phyloP scores from a whole-genome alignment of 2,113 vertebrate species.

The Marmota monax region DNA sequence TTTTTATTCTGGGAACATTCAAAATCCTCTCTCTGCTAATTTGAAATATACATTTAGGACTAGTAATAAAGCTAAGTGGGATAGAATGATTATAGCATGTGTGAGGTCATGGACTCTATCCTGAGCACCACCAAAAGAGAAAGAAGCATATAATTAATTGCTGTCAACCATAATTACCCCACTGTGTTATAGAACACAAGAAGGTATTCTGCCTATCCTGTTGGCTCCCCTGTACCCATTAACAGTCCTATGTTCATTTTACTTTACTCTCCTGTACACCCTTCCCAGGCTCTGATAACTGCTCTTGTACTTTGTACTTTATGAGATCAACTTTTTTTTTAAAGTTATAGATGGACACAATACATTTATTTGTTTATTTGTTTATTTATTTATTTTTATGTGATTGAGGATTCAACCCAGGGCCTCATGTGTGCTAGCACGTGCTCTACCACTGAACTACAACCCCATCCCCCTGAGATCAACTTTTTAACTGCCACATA shows the following conservation, averaged over 20 bases:
- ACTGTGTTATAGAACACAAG: neutral
- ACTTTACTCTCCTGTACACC: too few relatives aligned
- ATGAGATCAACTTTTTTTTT: too few relatives aligned
- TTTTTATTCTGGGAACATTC: neutral
- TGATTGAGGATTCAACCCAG: too few relatives aligned
- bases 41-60: neutral
- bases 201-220: neutral
- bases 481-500: neutral
- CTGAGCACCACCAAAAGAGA: neutral
- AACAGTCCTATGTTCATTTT: neutral
- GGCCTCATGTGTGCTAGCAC: too few relatives aligned
- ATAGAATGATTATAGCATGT: neutral
- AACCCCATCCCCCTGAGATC: too few relatives aligned
- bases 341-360: too few relatives aligned
- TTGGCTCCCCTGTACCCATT: neutral
- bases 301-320: neutral
- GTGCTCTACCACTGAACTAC: too few relatives aligned
- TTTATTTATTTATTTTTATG: too few relatives aligned
- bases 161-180: neutral
- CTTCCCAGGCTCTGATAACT: neutral
- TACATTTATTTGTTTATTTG: too few relatives aligned
- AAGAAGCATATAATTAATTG: neutral
- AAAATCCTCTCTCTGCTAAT: neutral
- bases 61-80: neutral
- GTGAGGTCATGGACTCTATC: neutral